phyloP scores from a whole-genome alignment of 2,797 vertebrate species.

The Protosalanx chinensis region DNA sequence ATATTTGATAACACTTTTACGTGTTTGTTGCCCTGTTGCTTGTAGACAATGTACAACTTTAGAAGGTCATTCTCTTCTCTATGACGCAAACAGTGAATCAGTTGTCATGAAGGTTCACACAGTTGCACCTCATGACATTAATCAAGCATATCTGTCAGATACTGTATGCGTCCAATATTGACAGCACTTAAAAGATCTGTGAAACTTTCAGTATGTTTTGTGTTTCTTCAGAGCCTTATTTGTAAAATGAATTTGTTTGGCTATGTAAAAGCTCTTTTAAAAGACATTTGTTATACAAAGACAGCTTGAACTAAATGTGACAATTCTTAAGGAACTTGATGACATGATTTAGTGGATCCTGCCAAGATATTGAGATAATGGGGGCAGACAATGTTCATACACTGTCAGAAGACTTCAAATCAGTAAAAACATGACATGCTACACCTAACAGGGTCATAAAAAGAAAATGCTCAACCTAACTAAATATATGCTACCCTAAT shows the following conservation, averaged over 20 bases:
- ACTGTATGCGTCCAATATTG: background rate
- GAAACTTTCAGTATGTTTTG: background rate
- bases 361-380: background rate
- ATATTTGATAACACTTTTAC: background rate
- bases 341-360: background rate
- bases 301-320: conserved; percentile 1
- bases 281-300: background rate
- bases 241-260: background rate
- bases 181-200: background rate
- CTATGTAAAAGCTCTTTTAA: background rate
- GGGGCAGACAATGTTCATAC: background rate
- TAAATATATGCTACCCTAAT: background rate
- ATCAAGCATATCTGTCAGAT: background rate
- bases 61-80: background rate
- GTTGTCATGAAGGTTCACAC: background rate
- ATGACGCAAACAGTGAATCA: background rate
- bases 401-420: background rate
- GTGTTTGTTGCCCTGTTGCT: background rate
- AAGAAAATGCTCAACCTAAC: background rate
- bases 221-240: background rate
- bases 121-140: background rate
- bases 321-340: background rate
- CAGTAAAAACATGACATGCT: background rate
- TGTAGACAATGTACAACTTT: background rate
- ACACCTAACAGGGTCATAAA: background rate